Percentiles rank a stretch among this genome's conserved stretches.
These are phyloP conservation scores for Cheilosia scutellata DNA, from an alignment of 2,888 invertebrate genomes.

Conservation along the genomic window DNA sequence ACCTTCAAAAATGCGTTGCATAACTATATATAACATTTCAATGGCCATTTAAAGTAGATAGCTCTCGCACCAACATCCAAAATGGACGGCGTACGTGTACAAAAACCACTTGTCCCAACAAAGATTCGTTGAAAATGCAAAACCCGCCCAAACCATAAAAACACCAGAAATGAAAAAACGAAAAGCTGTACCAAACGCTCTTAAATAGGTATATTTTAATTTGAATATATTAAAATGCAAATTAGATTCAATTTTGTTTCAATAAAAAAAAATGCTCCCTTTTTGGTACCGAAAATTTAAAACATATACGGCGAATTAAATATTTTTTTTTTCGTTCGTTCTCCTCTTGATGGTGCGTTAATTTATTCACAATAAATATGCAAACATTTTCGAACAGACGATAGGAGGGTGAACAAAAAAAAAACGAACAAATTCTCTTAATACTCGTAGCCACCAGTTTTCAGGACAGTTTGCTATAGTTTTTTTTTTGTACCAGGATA, in stretches of 20 bases:
- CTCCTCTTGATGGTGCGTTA: constrained; percentile 41
- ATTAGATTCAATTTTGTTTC: constrained; percentile 60
- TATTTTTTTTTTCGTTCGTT: constrained; percentile 10
- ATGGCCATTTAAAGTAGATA: no score
- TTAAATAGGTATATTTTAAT: constrained; percentile 45
- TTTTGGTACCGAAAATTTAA: not conserved
- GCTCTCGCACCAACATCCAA: not conserved
- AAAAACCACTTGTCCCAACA: not conserved
- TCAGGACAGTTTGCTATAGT: constrained; percentile 36
- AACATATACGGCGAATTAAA: not conserved
- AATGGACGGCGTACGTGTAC: not conserved
- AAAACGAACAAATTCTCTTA: constrained; percentile 17
- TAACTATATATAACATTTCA: no score
- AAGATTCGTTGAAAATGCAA: not conserved
- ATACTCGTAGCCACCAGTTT: constrained; percentile 38
- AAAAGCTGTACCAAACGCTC: constrained; percentile 23
- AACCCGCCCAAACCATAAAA: not conserved
- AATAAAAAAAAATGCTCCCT: constrained; percentile 4
- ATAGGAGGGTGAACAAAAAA: constrained; percentile 8
- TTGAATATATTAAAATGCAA: constrained; percentile 66
- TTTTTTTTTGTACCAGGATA: not conserved
- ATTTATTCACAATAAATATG: constrained; percentile 62
- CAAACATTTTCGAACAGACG: constrained; percentile 18
- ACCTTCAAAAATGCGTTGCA: no score
- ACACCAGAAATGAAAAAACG: constrained; percentile 12